Evolutionary conservation across 1,140 invertebrate genomes (phyloP), one percentile per base, ranked within the genome.

Genomic region (Ptiloglossa arizonensis): DNA sequence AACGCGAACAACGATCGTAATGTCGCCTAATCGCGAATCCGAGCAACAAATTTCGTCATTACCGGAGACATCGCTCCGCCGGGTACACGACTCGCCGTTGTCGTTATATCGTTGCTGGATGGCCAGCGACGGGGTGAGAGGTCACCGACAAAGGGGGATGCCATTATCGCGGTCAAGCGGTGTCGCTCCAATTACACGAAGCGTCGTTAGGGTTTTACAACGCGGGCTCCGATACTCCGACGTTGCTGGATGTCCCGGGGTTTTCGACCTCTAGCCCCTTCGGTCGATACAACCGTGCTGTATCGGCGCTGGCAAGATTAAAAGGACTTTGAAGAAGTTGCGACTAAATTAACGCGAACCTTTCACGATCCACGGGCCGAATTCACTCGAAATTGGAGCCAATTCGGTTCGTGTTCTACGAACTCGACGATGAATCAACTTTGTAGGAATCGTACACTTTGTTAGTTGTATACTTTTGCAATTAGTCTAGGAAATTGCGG

Each of bases 81-180:
- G 44, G 15, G 8, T 5, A 59, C 17, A 17, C 46, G 4, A 8
- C n/a, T 27, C 24, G 0, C 52, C 24, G 13, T 9, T 27, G 52
- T 24, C 44, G 27, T 71, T 76, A 62, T 63, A 50, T 46, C 69
- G 63, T 68, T 64, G 46, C n/a, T 27, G 27, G 24, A 22, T 73
- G 60, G 48, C 68, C 54, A 19, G 27, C 24, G 24, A 62, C 22
- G 41, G 38, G 44, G 27, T 56, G 46, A 77, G 50, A 77, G 67
- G 62, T 81, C 72, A 64, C 35, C 59, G 46, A 46, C 62, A 50
- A 64, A 48, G 81, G 74, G 79, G 85, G 79, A 75, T 87, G 68
- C 78, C 62, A 91, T 91, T 90, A 90, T 88, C 85, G 87, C 82
- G 87, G 90, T 90, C 87, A 89, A 91, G 89, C 68, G 82, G 87